Base-by-base conservation (phyloP, 2,888 invertebrate genomes). In the Perithous albicinctus region DNA sequence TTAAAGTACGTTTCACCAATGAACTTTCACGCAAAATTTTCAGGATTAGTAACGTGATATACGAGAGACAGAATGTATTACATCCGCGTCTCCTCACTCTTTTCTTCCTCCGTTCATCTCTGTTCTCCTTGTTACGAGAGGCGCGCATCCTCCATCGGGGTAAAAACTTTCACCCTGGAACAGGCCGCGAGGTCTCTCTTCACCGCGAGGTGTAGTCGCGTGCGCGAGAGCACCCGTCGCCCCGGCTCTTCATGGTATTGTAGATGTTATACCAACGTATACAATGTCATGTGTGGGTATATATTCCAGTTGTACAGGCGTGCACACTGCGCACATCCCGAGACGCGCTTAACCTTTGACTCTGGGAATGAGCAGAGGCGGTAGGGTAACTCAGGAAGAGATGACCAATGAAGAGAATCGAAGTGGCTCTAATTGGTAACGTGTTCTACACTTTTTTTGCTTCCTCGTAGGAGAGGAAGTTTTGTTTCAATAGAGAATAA, bases 331-430 rank as follows among this genome's bases (percentile, higher is more conserved):
- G 86, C 86, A 84, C 83, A 84, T 83, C 79, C 82, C 86, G 80
- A 86, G 81, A 78, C 72, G 69, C 85, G 85, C 79, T 88, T 88
- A 85, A 88, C 87, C 88, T 84, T 87, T 87, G 88, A 87, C 88
- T 84, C n/a, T 84, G 74, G 85, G 84, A 86, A 84, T 78, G 82
- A 76, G 85, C 85, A 80, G 84, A 78, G 64, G 56, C 64, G 7
- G 15, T 15, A n/a, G 29, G 54, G 56, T 32, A n/a, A 29, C 15
- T 56, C 26, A 15, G 56, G 32, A 7, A 32, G 0, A 56, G 56
- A 32, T 15, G 29, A 0, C 56, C 29, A 12, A 15, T 15, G 1
- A 43, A 43, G n/a, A 15, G n/a, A 43, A 43, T 1, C 10, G 12
- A 15, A 15, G 1, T 4, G 6, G 15, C 2, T n/a, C n/a, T n/a